Percentiles rank a stretch among this genome's conserved stretches.
Conservation (phyloP, 1,140 invertebrate species). For the Epicauta chinensis region DNA sequence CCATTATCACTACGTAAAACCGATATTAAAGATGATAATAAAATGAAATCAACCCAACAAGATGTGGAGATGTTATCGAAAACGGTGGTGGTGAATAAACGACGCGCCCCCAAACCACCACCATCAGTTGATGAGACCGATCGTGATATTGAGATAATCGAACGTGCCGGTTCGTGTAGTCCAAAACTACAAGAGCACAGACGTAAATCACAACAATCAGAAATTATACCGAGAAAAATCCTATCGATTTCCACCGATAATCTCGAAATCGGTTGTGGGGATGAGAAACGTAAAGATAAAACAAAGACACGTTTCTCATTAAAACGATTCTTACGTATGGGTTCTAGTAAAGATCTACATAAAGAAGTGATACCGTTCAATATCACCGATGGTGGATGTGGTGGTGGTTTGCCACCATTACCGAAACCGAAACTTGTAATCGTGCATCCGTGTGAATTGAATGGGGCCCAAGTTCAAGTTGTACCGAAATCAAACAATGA, state of each 20-base stretch:
- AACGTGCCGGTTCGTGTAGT: conserved; percentile 53
- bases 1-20: conserved; percentile 11
- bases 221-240: conserved; percentile 58
- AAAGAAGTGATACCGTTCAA: conserved; percentile 25
- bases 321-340: conserved; percentile 76
- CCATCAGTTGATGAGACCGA: not conserved
- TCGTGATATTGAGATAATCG: not conserved
- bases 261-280: conserved; percentile 42
- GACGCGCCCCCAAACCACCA: conserved; percentile 61
- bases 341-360: conserved; percentile 58
- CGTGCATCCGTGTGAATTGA: conserved; percentile 80
- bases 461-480: conserved; percentile 69
- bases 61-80: conserved; percentile 42
- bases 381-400: too few relatives aligned
- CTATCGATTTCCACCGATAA: conserved; percentile 69
- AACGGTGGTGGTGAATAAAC: conserved; percentile 33
- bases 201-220: conserved; percentile 44
- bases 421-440: conserved; percentile 72
- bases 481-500: conserved; percentile 46
- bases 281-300: conserved; percentile 64
- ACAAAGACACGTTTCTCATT: conserved; percentile 63
- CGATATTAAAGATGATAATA: conserved; percentile 24
- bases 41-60: conserved; percentile 47
- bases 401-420: conserved; percentile 8
- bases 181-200: conserved; percentile 45